Percentiles rank a stretch among this genome's conserved stretches.
Evolutionary conservation across 2,797 vertebrate genomes (phyloP).

Genomic region (Acipenser oxyrinchus): DNA sequence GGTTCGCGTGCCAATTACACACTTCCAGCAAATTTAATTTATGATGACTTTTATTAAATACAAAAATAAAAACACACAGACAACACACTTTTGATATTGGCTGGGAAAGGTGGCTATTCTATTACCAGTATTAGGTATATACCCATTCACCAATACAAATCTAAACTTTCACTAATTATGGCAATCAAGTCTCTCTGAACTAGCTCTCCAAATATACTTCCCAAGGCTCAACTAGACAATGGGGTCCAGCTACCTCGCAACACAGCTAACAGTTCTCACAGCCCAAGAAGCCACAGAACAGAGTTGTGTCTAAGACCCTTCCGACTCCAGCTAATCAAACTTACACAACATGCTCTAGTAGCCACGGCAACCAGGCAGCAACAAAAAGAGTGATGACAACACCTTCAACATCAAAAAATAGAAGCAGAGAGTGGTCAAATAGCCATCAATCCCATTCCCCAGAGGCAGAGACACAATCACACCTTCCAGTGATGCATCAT

Average conservation of each 20-base stretch:
- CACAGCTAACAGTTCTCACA: no score
- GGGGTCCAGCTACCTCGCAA: no score
- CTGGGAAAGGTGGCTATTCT: neutral
- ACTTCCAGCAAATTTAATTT: neutral
- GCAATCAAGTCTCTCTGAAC: no score
- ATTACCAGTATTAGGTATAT: no score
- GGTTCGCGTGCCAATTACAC: neutral
- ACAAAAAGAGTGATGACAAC: conserved; percentile 15
- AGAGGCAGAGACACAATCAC: conserved; percentile 42
- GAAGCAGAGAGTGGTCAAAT: conserved; percentile 28
- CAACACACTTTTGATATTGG: neutral
- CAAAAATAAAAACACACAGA: neutral
- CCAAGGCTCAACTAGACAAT: no score
- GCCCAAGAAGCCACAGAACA: no score
- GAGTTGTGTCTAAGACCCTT: neutral
- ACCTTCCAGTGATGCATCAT: conserved; percentile 29
- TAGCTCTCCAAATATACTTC: no score
- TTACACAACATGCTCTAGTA: neutral
- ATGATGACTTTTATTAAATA: neutral
- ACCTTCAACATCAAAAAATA: neutral
- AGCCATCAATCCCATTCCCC: conserved; percentile 17
- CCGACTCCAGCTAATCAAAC: conserved; percentile 4
- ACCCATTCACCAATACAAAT: no score
- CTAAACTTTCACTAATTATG: no score
- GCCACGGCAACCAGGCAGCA: conserved; percentile 19